These are phyloP conservation scores for Lasioglossum morio DNA, from an alignment of 2,888 invertebrate genomes.

Conservation along the genomic window DNA sequence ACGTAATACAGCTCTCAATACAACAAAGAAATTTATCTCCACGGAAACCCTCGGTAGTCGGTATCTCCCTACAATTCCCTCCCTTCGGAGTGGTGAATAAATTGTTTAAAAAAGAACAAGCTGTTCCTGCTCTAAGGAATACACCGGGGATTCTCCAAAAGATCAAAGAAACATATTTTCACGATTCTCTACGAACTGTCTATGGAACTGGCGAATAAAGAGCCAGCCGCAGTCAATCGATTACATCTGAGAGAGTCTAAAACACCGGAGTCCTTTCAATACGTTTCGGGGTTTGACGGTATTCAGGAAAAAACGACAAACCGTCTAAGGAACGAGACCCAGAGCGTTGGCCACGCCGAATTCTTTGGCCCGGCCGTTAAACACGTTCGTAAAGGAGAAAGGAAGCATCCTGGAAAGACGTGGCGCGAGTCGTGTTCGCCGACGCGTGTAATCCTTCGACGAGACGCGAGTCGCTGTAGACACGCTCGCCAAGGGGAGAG, in stretches of 20 bases:
- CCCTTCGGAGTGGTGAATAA: background rate
- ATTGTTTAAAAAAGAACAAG: background rate
- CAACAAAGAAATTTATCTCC: background rate
- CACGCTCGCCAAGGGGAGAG: background rate
- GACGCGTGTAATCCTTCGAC: slow-evolving; percentile 14
- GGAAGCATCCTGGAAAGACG: background rate
- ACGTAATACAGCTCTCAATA: background rate
- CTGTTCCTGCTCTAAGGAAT: background rate
- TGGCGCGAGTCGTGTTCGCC: background rate
- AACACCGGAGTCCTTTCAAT: background rate
- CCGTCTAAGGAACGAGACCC: background rate
- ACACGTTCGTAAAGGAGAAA: background rate
- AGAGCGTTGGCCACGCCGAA: background rate
- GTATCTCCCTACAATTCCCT: background rate
- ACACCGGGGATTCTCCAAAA: background rate
- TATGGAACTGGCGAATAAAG: background rate
- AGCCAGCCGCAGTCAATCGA: background rate
- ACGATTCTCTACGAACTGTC: background rate
- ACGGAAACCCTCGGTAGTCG: background rate
- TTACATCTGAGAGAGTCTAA: background rate
- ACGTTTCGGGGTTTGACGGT: background rate
- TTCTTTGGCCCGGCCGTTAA: background rate
- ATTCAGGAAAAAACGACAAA: background rate
- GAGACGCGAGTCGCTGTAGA: background rate
- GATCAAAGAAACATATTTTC: background rate